phyloP scores from a whole-genome alignment of 2,113 vertebrate genomes.

The Onychostoma macrolepis region DNA sequence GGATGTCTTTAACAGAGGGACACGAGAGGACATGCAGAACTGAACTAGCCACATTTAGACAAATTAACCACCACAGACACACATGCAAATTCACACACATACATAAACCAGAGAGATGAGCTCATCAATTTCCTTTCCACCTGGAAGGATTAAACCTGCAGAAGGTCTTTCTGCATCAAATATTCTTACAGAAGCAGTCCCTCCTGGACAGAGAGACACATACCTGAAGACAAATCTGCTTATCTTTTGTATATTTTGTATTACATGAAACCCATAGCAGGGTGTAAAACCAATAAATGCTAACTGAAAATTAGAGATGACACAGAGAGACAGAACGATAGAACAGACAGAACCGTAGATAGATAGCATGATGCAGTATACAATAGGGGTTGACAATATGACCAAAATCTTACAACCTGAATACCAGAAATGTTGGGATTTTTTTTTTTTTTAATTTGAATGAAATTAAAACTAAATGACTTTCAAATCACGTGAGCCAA shows the following conservation, averaged over 20 bases:
- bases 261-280: not conserved
- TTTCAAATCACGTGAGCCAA: too few relatives aligned
- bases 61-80: not conserved
- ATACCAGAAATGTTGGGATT: too few relatives aligned
- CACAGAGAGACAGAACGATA: too few relatives aligned
- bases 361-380: too few relatives aligned
- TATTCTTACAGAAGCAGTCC: not conserved
- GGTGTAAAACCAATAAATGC: not conserved
- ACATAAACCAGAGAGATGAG: not conserved
- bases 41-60: not conserved
- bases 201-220: not conserved
- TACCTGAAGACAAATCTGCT: not conserved
- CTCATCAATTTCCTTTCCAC: not conserved
- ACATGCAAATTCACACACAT: not conserved
- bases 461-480: too few relatives aligned
- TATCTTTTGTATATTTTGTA: not conserved
- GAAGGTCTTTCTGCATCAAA: not conserved
- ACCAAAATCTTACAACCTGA: too few relatives aligned
- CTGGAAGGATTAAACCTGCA: not conserved
- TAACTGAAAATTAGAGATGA: not conserved
- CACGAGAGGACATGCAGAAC: not conserved
- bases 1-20: constrained; percentile 1
- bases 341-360: too few relatives aligned
- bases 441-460: too few relatives aligned
- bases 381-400: too few relatives aligned